Percentiles rank a stretch among this genome's conserved stretches.
Conservation (phyloP, 2,113 vertebrate genomes). For the Argyrosomus japonicus region DNA sequence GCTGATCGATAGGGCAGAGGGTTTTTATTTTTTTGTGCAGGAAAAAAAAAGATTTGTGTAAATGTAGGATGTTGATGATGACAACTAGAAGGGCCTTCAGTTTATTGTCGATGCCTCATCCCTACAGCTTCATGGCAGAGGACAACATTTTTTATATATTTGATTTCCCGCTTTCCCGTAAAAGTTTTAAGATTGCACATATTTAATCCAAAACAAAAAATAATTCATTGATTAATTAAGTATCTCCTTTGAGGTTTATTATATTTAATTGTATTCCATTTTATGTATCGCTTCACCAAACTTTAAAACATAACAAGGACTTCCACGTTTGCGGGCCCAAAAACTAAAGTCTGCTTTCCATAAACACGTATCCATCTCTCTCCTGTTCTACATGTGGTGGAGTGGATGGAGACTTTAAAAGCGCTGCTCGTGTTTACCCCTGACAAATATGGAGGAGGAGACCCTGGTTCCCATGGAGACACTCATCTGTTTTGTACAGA, state of each 20-base stretch:
- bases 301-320: background rate
- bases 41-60: background rate
- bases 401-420: conserved; percentile 16
- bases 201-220: no score
- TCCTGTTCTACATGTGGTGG: background rate
- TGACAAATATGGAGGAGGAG: conserved; percentile 26
- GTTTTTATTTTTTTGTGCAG: conserved; percentile 1
- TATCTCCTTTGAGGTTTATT: background rate
- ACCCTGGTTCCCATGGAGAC: conserved; percentile 65
- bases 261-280: background rate
- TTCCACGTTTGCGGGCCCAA: background rate
- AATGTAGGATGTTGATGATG: background rate
- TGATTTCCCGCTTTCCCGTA: background rate
- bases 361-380: background rate
- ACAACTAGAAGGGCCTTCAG: background rate
- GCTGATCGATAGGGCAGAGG: no score
- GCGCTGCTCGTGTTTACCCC: conserved; percentile 27
- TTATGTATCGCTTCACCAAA: background rate
- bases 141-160: background rate
- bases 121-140: background rate
- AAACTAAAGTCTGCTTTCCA: background rate
- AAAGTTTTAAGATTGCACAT: background rate
- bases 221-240: background rate
- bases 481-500: conserved; percentile 33
- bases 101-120: background rate